phyloP scores from a whole-genome alignment of 2,888 invertebrate genomes.

The Clunio marinus region DNA sequence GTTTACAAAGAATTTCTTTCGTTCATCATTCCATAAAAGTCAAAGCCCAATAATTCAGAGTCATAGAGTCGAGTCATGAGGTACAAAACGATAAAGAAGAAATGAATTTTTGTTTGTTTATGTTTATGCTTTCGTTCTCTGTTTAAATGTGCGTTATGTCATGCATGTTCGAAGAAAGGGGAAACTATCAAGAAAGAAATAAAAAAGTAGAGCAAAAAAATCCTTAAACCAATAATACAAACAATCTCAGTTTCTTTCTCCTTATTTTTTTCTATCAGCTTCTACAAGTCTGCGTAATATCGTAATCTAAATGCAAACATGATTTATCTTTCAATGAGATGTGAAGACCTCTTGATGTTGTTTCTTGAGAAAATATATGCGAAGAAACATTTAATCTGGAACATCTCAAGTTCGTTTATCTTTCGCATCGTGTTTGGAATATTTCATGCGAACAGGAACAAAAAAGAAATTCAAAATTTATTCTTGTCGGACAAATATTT shows the following conservation, averaged over 20 bases:
- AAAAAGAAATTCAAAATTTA: no score
- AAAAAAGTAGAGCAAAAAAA: neutral
- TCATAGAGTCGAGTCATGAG: neutral
- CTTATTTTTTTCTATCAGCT: neutral
- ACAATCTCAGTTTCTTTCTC: neutral
- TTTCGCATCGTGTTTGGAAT: neutral
- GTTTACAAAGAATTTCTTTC: neutral
- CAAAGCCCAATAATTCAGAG: neutral
- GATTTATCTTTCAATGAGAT: slow-evolving; percentile 16
- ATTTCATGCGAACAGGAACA: neutral
- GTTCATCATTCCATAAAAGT: neutral
- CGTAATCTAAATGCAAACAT: slow-evolving; percentile 29
- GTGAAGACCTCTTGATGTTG: no score
- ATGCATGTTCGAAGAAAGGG: neutral
- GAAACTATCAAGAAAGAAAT: no score
- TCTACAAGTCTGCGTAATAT: slow-evolving; percentile 23
- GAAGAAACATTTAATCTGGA: neutral
- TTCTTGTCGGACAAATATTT: slow-evolving; percentile 10
- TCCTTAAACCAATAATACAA: neutral
- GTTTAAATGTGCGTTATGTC: neutral
- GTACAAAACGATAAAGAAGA: neutral
- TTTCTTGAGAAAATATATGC: slow-evolving; percentile 3
- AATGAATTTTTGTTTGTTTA: slow-evolving; percentile 15
- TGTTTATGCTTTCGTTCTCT: slow-evolving; percentile 10
- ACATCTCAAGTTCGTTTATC: neutral